These are phyloP conservation scores for Atractosteus spatula DNA, from an alignment of 2,113 vertebrate species.

Conservation along the genomic window DNA sequence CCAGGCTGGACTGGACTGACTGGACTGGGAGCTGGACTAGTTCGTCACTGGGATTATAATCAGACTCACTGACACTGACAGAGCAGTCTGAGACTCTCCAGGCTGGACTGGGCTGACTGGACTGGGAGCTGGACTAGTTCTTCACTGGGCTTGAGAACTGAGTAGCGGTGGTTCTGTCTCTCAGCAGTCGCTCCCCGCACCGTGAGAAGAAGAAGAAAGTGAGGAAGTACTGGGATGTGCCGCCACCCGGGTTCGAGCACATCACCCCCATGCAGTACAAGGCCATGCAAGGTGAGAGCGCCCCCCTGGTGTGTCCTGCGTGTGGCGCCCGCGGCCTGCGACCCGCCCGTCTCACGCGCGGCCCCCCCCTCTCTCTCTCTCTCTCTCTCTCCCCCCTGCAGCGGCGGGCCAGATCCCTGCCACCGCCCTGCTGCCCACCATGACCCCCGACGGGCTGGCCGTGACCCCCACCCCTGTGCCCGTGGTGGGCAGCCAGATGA, in stretches of 20 bases:
- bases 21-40: too few relatives aligned
- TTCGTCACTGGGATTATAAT: too few relatives aligned
- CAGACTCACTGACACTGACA: too few relatives aligned
- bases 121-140: too few relatives aligned
- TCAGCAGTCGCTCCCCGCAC: conserved; percentile 75
- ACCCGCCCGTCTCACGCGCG: neutral
- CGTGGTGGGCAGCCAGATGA: conserved; percentile 92
- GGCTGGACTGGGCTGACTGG: too few relatives aligned
- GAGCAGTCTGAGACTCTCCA: too few relatives aligned
- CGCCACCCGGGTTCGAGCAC: conserved; percentile 86
- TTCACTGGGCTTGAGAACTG: too few relatives aligned
- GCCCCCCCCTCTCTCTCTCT: neutral
- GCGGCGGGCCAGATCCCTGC: conserved; percentile 93
- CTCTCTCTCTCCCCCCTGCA: conserved; percentile 38
- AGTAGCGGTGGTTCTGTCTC: conserved; percentile 19
- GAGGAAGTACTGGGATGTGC: conserved; percentile 90
- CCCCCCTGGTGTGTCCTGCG: neutral
- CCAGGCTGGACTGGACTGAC: too few relatives aligned
- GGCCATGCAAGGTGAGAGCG: conserved; percentile 84
- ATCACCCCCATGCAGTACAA: conserved; percentile 94
- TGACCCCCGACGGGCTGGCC: conserved; percentile 85
- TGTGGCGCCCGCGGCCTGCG: neutral
- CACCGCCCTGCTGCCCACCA: conserved; percentile 86
- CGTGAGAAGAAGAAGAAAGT: conserved; percentile 92
- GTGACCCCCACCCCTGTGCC: conserved; percentile 86